phyloP scores from a whole-genome alignment of 1,140 invertebrate species.

The Zaprionus africanus region DNA sequence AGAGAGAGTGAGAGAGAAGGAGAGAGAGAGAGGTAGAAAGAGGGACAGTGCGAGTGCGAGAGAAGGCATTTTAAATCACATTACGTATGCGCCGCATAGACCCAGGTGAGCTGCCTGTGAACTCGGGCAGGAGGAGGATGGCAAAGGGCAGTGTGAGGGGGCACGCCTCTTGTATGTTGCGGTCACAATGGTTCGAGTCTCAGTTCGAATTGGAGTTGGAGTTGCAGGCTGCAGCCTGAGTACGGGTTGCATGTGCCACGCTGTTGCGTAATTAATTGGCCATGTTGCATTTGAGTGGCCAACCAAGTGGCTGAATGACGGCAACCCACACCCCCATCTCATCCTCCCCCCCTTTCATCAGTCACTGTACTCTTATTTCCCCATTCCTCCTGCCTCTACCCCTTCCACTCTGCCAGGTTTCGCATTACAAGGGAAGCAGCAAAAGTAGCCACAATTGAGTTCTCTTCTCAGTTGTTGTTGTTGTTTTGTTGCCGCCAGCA shows the following conservation, averaged over 20 bases:
- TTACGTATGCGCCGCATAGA: constrained; percentile 53
- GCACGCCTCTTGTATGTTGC: constrained; percentile 63
- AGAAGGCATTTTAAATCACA: constrained; percentile 39
- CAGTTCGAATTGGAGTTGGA: neutral
- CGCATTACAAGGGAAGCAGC: constrained; percentile 59
- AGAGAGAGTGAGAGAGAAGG: neutral
- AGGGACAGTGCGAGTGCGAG: neutral
- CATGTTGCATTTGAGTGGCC: constrained; percentile 79
- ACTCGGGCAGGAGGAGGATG: constrained; percentile 35
- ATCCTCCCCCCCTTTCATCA: neutral
- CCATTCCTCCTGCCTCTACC: neutral
- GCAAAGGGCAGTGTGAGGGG: neutral
- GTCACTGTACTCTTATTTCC: neutral
- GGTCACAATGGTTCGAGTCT: constrained; percentile 53
- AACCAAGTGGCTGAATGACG: constrained; percentile 45
- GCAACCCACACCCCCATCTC: constrained; percentile 17
- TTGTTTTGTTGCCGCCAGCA: constrained; percentile 37
- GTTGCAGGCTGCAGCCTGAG: neutral
- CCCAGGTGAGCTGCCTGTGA: constrained; percentile 54
- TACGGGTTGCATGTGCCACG: constrained; percentile 43
- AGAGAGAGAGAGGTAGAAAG: too few species aligned
- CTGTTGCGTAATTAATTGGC: constrained; percentile 81
- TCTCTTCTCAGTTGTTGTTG: constrained; percentile 19
- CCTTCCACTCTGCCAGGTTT: constrained; percentile 39
- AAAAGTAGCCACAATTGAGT: constrained; percentile 71